A percentile compares a stretch with the other conserved stretches of the same genome.
These are phyloP conservation scores for Hylomyscus alleni DNA, from an alignment of 2,797 vertebrate species.

Conservation along the genomic window DNA sequence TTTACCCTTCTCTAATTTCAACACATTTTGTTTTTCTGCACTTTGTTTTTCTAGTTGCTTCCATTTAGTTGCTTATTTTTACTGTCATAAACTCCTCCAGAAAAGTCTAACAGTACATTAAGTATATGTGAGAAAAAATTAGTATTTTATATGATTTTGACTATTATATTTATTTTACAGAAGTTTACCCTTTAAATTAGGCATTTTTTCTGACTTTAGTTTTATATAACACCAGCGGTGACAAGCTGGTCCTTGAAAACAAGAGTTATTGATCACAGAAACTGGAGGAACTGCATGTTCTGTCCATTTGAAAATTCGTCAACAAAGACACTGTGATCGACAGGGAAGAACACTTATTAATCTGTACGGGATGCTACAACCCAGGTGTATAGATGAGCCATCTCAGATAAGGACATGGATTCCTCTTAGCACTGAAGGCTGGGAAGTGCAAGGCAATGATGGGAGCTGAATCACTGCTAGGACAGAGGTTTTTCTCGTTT, in stretches of 20 bases:
- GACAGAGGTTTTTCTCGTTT: background rate
- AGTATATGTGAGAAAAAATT: slow-evolving; percentile 63
- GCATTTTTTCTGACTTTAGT: background rate
- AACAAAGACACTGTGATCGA: background rate
- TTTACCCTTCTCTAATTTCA: slow-evolving; percentile 36
- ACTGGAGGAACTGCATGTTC: background rate
- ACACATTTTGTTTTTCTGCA: background rate
- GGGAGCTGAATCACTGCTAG: background rate
- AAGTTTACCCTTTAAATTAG: slow-evolving; percentile 56
- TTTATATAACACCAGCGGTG: background rate
- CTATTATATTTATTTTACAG: slow-evolving; percentile 71
- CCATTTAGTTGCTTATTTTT: slow-evolving; percentile 71
- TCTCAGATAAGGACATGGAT: background rate
- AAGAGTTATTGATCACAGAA: background rate
- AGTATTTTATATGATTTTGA: slow-evolving; percentile 59
- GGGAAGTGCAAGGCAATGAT: background rate
- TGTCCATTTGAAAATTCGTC: background rate
- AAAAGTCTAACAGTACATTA: slow-evolving; percentile 52
- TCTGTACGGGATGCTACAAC: background rate
- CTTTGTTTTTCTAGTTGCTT: slow-evolving; percentile 29
- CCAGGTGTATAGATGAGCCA: background rate
- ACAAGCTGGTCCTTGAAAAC: slow-evolving; percentile 5
- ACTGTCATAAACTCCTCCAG: slow-evolving; percentile 54
- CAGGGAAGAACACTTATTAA: background rate
- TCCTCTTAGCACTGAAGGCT: background rate